Evolutionary conservation across 2,113 vertebrate genomes (phyloP), one percentile per base, ranked within the genome.

Genomic region (Otus sunia): DNA sequence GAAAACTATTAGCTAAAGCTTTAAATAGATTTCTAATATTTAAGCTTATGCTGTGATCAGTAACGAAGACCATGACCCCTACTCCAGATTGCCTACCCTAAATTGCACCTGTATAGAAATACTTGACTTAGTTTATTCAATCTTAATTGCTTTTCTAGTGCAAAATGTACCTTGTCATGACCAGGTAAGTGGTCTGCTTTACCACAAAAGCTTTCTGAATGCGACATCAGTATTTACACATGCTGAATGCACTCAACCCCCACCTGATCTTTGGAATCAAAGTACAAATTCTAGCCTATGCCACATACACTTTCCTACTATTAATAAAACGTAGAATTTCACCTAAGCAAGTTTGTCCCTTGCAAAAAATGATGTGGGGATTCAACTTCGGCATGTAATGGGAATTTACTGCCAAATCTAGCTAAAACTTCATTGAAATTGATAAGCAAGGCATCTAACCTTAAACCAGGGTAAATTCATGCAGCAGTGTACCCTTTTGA

Each of bases 221-320:
- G 19, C 18, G 63, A 56, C 89, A 90, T 53, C 91, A 90, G 63
- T 95, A 94, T 97, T 94, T 94, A 55, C 89, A 77, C 47, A 76
- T 14, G 19, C 60, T 60, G 67, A 93, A 91, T 15, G 43, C 20
- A 64, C 67, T 88, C 72, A 90, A 49, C 8, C 22, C 32, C 55
- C n/a, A 56, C 29, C 39, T 68, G 68, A 96, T 92, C 78, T 95
- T 81, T 92, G 90, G 78, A 96, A 94, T 62, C 76, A 88, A 96
- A 95, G 91, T 92, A 92, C 94, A 90, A 90, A 81, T 79, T 84
- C 88, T 88, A 49, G 52, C n/a, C 62, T 34, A 72, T 11, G 27
- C 26, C 25, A 94, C n/a, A 50, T 8, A 74, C 6, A 12, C 20
- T 56, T 77, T 62, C 12, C 53, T 50, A 30, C 53, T 58, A 49